Conservation (phyloP, 2,113 vertebrate genomes). For the Myrmecophaga tridactyla region DNA sequence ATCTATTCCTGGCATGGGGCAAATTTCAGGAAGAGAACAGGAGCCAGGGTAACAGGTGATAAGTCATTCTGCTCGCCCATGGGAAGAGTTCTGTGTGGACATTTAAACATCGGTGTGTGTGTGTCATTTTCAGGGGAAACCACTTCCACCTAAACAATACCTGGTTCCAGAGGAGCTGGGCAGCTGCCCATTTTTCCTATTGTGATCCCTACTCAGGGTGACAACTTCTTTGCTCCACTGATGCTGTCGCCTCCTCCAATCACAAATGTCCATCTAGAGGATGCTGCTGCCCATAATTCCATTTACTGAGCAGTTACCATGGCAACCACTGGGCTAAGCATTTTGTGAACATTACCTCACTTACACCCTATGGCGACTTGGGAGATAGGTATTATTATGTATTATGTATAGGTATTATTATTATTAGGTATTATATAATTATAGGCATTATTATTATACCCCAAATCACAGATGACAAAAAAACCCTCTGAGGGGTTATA, state of each 20-base stretch:
- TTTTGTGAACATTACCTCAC: background rate
- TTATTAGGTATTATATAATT: too few species aligned
- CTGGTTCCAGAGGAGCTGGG: background rate
- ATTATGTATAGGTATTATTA: too few species aligned
- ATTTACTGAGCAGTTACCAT: background rate
- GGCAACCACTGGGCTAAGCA: background rate
- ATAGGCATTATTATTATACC: background rate
- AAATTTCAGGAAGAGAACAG: constrained; percentile 57
- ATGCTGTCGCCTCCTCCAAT: background rate
- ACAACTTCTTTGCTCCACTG: background rate
- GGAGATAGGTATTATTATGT: background rate
- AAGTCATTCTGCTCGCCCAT: background rate
- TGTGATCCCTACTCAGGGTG: background rate
- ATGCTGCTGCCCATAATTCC: too few species aligned
- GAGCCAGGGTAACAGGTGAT: background rate
- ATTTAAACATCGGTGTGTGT: constrained; percentile 10
- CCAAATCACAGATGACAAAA: background rate
- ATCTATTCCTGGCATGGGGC: constrained; percentile 34
- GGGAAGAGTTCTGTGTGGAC: constrained; percentile 10
- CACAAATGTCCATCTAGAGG: background rate
- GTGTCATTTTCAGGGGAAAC: background rate
- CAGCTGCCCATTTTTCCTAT: background rate
- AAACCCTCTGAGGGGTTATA: background rate
- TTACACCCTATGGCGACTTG: background rate
- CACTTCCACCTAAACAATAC: background rate